Evolutionary conservation across 2,888 invertebrate genomes (phyloP), one percentile per base, ranked within the genome.

Genomic region (Ceriagrion tenellum): DNA sequence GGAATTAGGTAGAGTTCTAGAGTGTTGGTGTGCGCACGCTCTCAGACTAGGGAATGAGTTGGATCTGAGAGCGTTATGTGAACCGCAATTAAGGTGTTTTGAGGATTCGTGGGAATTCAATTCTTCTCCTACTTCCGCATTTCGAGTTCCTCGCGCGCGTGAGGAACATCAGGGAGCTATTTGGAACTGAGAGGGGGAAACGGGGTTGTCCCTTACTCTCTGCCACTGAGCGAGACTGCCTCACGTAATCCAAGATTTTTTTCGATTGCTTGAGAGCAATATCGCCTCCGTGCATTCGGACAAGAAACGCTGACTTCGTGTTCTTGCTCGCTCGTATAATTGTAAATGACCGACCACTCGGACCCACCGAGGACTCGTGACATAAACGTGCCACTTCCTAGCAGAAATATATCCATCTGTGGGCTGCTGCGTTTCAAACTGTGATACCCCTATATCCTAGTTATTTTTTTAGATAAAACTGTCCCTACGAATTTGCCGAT

Each of bases 21-120:
- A 35, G 81, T 81, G 81, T 81, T 35, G 35, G 69, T 26, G 16
- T 4, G 69, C 69, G 81, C 81, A 35, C 35, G 0, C 81, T 2
- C 81, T 8, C 35, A 81, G 35, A 81, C 81, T 35, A 81, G 35
- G 81, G 81, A 35, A 35, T 35, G 81, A 35, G 35, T 81, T 16
- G 81, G 81, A 81, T 35, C 81, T 16, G 13, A 35, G 81, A 35
- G 35, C 81, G 81, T 81, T 81, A 81, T 81, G 35, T 35, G 81
- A 81, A 81, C 81, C 81, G 81, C 81, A 81, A 81, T 81, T 81
- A 81, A 35, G 35, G 81, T 35, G 81, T 81, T 81, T 81, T 81
- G 81, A 81, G 35, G 81, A 81, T 35, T 81, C 81, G 81, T 81
- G 81, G 13, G 81, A 81, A 81, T 81, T 81, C 69, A 69, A 0